Conservation (phyloP, 2,888 invertebrate species). For the Pteria penguin region DNA sequence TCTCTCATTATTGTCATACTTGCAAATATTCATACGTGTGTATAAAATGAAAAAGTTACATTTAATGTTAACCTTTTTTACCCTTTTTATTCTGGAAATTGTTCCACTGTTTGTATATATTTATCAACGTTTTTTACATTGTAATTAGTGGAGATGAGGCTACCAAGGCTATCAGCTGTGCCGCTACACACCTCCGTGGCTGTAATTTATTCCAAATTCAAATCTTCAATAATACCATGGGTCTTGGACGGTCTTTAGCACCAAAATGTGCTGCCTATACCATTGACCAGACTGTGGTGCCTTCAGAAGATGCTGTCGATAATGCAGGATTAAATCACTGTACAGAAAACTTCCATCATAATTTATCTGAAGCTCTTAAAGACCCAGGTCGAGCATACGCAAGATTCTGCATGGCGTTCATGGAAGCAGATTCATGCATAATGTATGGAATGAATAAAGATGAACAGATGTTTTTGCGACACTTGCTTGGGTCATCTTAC, state of each 20-base stretch:
- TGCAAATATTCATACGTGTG: background rate
- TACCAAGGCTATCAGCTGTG: background rate
- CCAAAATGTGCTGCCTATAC: conserved; percentile 3
- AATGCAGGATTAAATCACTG: conserved; percentile 7
- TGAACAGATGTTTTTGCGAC: background rate
- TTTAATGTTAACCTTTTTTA: too few relatives aligned
- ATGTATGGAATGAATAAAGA: background rate
- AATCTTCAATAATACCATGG: conserved; percentile 6
- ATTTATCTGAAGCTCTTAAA: background rate
- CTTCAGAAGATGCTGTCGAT: background rate
- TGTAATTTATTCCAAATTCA: conserved; percentile 12
- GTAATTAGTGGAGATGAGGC: background rate
- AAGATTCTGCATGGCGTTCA: background rate
- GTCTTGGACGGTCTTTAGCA: background rate
- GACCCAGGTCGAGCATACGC: background rate
- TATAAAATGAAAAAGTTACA: background rate
- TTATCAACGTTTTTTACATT: too few relatives aligned
- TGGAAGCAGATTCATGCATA: background rate
- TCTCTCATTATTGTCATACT: too few relatives aligned
- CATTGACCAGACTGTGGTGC: background rate
- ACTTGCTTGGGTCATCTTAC: conserved; percentile 2
- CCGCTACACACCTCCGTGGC: background rate
- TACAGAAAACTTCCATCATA: background rate
- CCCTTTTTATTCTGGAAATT: too few relatives aligned
- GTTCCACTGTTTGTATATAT: too few relatives aligned